phyloP scores from a whole-genome alignment of 2,797 vertebrate genomes.

The Pangasius larnaudii region DNA sequence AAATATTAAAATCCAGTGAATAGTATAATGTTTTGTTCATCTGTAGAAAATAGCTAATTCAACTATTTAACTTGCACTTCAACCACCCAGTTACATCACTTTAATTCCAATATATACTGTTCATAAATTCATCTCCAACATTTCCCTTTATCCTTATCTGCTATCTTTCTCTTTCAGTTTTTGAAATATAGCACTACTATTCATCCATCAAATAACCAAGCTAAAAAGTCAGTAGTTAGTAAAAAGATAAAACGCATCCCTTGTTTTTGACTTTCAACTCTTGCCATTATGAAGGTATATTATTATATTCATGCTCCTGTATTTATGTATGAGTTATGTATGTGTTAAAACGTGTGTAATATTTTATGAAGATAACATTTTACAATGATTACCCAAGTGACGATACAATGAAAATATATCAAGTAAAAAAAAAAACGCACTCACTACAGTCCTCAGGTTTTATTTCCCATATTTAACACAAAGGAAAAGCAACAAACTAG shows the following conservation, averaged over 20 bases:
- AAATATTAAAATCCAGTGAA: not conserved
- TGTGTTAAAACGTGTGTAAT: not conserved
- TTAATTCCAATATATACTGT: not conserved
- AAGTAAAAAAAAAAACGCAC: no score
- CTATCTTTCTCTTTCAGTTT: not conserved
- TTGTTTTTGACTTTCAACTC: not conserved
- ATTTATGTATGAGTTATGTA: not conserved
- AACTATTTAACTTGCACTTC: not conserved
- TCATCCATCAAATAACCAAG: not conserved
- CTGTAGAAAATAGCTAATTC: not conserved
- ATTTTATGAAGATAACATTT: no score
- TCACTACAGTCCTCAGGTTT: no score
- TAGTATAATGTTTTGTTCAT: not conserved
- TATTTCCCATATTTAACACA: no score
- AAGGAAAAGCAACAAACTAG: no score
- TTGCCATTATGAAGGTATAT: not conserved
- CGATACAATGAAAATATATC: no score
- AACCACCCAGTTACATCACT: not conserved
- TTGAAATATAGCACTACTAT: not conserved
- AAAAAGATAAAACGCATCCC: not conserved
- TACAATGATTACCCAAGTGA: not conserved
- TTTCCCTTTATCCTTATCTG: not conserved
- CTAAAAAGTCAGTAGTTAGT: not conserved
- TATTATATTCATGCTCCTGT: not conserved
- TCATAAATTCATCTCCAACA: not conserved